Evolutionary conservation across 92 coral and sea anemone genomes (phyloP).

Genomic region (Desmophyllum pertusum): DNA sequence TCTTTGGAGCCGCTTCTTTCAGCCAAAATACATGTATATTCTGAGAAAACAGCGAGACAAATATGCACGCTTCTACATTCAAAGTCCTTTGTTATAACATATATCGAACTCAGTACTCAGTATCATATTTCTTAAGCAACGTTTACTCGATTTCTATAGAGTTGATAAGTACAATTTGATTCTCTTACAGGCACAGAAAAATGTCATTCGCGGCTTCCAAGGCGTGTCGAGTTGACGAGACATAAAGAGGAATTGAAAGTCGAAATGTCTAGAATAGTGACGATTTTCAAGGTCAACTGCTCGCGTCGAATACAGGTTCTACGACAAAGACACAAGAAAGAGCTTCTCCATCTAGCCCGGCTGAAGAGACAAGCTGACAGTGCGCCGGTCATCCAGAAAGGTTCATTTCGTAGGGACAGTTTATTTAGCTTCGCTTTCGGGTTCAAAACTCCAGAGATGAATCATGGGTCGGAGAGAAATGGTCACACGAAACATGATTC

Average conservation of each 20-base stretch:
- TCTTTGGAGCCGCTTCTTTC: too few relatives aligned
- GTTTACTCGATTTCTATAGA: neutral
- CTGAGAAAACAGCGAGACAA: too few relatives aligned
- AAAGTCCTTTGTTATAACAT: too few relatives aligned
- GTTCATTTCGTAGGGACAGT: constrained; percentile 16
- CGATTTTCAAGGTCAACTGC: constrained; percentile 64
- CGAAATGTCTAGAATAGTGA: constrained; percentile 74
- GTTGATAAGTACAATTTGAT: too few relatives aligned
- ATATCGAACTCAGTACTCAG: neutral
- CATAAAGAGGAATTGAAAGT: constrained; percentile 50
- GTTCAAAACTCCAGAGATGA: constrained; percentile 7
- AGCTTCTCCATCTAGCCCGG: constrained; percentile 66
- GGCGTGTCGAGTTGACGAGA: constrained; percentile 26
- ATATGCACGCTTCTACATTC: too few relatives aligned
- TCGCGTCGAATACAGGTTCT: constrained; percentile 50
- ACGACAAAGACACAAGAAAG: constrained; percentile 67
- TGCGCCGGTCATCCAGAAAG: constrained; percentile 13
- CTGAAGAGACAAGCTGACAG: constrained; percentile 44
- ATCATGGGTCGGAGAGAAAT: neutral
- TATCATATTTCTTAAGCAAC: neutral
- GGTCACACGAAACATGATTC: constrained; percentile 25
- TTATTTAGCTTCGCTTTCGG: constrained; percentile 9
- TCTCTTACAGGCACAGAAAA: constrained; percentile 36
- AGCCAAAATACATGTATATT: too few relatives aligned
- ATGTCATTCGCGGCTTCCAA: constrained; percentile 34